Conservation (phyloP, 2,113 vertebrate species). For the Gadus macrocephalus region DNA sequence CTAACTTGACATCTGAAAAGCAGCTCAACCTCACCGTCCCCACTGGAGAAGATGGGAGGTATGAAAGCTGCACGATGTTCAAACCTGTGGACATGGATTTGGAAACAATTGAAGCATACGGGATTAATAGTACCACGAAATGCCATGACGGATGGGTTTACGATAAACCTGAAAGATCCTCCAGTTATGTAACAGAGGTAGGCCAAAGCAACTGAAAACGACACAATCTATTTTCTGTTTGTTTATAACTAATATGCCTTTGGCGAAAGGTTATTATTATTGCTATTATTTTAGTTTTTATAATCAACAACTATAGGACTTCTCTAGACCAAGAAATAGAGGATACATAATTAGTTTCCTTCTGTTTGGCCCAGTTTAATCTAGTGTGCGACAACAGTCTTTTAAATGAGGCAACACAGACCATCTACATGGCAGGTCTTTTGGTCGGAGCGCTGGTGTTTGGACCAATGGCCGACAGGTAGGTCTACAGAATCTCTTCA, state of each 20-base stretch:
- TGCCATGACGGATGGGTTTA: constrained; percentile 75
- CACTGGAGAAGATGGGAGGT: constrained; percentile 43
- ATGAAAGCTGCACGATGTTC: constrained; percentile 80
- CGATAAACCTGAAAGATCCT: constrained; percentile 50
- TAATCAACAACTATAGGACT: too few relatives aligned
- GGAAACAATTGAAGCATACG: constrained; percentile 64
- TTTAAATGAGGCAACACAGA: constrained; percentile 76
- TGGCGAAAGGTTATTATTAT: too few relatives aligned
- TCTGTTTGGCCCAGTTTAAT: constrained; percentile 70
- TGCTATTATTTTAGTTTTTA: too few relatives aligned
- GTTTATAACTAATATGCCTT: too few relatives aligned
- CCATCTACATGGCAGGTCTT: constrained; percentile 83
- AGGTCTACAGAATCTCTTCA: constrained; percentile 10
- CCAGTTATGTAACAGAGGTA: constrained; percentile 71
- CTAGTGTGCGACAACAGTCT: constrained; percentile 78
- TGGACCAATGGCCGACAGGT: constrained; percentile 84
- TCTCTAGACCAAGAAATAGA: too few relatives aligned
- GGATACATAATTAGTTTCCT: not conserved
- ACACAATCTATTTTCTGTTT: too few relatives aligned
- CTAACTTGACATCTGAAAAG: constrained; percentile 72
- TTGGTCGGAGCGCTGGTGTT: constrained; percentile 78
- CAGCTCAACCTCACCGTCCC: constrained; percentile 78
- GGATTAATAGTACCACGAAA: constrained; percentile 70
- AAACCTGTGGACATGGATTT: constrained; percentile 70
- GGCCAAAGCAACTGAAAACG: not conserved